A percentile compares a stretch with the other conserved stretches of the same genome.
These are phyloP conservation scores for Pluvialis apricaria DNA, from an alignment of 2,113 vertebrate genomes.

Conservation along the genomic window DNA sequence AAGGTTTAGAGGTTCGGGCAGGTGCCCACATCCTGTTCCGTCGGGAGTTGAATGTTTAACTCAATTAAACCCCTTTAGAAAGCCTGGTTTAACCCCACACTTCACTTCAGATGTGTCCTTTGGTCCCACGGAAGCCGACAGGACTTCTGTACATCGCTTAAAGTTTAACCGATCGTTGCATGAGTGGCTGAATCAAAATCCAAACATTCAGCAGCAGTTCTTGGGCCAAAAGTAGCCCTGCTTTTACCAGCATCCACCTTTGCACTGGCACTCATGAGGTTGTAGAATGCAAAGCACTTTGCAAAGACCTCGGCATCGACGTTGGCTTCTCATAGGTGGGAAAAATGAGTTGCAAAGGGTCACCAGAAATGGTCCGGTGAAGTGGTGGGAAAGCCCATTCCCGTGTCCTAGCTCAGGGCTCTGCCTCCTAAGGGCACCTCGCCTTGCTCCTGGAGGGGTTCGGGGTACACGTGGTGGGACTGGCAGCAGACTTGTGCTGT, in stretches of 20 bases:
- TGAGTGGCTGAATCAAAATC: background rate
- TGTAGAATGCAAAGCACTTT: background rate
- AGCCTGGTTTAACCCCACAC: background rate
- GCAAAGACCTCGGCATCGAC: accelerated
- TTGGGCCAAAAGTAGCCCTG: background rate
- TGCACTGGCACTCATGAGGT: background rate
- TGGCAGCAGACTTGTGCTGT: background rate
- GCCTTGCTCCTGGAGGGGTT: background rate
- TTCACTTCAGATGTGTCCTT: background rate
- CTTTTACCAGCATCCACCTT: background rate
- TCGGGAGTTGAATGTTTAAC: background rate
- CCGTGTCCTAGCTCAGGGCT: background rate
- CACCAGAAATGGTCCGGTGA: background rate
- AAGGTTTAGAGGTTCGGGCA: background rate
- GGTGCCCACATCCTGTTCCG: background rate
- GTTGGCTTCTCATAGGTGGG: background rate
- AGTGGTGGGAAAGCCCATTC: background rate
- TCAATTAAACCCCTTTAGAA: background rate
- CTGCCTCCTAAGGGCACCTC: background rate
- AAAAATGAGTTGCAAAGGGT: background rate
- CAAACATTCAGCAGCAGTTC: background rate
- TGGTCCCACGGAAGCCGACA: background rate
- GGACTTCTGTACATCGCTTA: background rate
- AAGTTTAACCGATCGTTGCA: background rate
- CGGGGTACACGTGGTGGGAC: background rate